Percentiles rank a stretch among this genome's conserved stretches.
These are phyloP conservation scores for Delia radicum DNA, from an alignment of 1,140 invertebrate species.

Conservation along the genomic window DNA sequence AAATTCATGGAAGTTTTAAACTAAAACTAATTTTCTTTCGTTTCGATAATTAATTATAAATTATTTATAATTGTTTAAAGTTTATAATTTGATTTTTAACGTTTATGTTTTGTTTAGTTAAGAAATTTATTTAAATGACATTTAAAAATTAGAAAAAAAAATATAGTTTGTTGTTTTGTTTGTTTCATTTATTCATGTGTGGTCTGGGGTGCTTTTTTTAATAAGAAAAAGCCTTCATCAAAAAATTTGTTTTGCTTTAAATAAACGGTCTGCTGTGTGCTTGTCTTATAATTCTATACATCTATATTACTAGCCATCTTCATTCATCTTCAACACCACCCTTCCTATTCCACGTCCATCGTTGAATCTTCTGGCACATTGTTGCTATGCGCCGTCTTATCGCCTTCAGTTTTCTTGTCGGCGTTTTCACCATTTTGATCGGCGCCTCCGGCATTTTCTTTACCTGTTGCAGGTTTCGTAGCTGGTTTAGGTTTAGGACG, in stretches of 20 bases:
- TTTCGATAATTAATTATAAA: constrained; percentile 7
- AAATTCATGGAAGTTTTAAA: background rate
- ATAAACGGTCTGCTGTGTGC: constrained; percentile 6
- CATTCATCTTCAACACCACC: background rate
- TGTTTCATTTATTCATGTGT: background rate
- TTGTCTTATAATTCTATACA: constrained; percentile 22
- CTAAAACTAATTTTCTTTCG: background rate
- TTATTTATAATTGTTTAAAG: background rate
- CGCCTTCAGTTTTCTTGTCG: constrained; percentile 21
- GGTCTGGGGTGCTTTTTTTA: background rate
- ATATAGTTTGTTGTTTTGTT: background rate
- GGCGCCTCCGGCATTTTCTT: constrained; percentile 39
- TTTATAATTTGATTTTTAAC: background rate
- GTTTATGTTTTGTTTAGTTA: constrained; percentile 6
- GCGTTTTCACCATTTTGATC: constrained; percentile 43
- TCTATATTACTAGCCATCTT: background rate
- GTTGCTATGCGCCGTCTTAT: constrained; percentile 25
- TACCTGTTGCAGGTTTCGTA: constrained; percentile 38
- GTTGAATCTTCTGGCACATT: constrained; percentile 30
- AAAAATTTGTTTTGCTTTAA: constrained; percentile 3
- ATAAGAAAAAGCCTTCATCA: background rate
- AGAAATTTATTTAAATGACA: constrained; percentile 6
- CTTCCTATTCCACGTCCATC: constrained; percentile 34
- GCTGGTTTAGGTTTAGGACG: constrained; percentile 55
- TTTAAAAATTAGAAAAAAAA: background rate